A percentile compares a stretch with the other conserved stretches of the same genome.
These are phyloP conservation scores for Ceyx melanurus DNA, from an alignment of 2,113 vertebrate genomes.

Conservation along the genomic window DNA sequence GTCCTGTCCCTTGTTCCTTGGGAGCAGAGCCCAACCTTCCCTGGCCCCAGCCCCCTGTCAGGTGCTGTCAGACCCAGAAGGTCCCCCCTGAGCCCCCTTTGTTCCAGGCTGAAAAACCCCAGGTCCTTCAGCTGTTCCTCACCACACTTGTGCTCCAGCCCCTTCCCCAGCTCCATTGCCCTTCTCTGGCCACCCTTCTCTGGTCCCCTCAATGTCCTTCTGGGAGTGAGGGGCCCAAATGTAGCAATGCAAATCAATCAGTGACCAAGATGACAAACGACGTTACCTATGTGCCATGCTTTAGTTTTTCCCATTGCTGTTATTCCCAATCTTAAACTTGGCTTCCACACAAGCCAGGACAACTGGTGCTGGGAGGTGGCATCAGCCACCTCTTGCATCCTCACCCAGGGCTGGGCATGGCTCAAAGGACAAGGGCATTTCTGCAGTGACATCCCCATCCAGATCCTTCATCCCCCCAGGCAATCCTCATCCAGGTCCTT, in stretches of 20 bases:
- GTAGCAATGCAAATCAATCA: background rate
- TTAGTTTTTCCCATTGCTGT: background rate
- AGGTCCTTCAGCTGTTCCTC: no score
- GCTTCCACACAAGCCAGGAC: background rate
- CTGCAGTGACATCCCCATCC: no score
- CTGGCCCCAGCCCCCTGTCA: no score
- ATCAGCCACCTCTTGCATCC: background rate
- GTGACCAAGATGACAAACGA: background rate
- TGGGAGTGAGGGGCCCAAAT: background rate
- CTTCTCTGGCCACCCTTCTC: no score
- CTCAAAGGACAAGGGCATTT: background rate
- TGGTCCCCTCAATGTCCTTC: background rate
- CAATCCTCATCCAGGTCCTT: background rate
- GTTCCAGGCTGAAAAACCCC: no score
- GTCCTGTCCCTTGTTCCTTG: no score
- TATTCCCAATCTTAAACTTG: background rate
- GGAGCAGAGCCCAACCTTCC: no score
- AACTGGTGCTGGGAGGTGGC: background rate
- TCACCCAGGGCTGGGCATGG: fast-evolving
- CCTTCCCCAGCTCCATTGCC: no score
- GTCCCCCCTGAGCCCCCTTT: no score
- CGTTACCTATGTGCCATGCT: background rate
- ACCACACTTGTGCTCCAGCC: no score
- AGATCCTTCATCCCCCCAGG: fast-evolving
- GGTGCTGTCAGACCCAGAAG: no score